phyloP scores from a whole-genome alignment of 2,888 invertebrate genomes.

The Epistrophe eligans region DNA sequence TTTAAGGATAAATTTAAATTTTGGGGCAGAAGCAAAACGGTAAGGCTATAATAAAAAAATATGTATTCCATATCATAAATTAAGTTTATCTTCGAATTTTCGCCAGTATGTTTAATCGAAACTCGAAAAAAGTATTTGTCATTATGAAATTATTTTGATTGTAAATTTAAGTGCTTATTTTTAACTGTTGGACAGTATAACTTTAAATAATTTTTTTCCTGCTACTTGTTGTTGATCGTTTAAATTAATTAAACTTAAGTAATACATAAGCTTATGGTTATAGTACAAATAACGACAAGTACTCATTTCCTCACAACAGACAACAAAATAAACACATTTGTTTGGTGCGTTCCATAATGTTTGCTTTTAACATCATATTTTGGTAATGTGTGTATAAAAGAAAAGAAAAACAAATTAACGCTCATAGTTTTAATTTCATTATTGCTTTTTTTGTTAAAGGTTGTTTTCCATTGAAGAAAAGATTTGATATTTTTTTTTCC shows the following conservation, averaged over 20 bases:
- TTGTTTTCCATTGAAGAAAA: no score
- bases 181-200: neutral
- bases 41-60: constrained; percentile 73
- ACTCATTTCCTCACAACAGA: neutral
- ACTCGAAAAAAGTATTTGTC: constrained; percentile 1
- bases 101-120: neutral
- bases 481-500: no score
- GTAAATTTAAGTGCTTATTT: neutral
- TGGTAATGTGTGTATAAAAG: neutral
- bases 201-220: neutral
- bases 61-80: neutral
- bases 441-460: no score
- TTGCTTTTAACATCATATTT: neutral
- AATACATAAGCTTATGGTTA: neutral
- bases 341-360: neutral
- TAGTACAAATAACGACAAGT: neutral
- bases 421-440: neutral
- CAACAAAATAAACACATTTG: neutral
- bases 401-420: neutral
- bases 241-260: neutral
- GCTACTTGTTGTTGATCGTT: neutral
- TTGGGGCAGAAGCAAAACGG: constrained; percentile 83
- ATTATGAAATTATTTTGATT: neutral
- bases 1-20: constrained; percentile 83
- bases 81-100: constrained; percentile 28